A percentile compares a stretch with the other conserved stretches of the same genome.
phyloP scores from a whole-genome alignment of 2,888 invertebrate species.

The Pteria penguin region DNA sequence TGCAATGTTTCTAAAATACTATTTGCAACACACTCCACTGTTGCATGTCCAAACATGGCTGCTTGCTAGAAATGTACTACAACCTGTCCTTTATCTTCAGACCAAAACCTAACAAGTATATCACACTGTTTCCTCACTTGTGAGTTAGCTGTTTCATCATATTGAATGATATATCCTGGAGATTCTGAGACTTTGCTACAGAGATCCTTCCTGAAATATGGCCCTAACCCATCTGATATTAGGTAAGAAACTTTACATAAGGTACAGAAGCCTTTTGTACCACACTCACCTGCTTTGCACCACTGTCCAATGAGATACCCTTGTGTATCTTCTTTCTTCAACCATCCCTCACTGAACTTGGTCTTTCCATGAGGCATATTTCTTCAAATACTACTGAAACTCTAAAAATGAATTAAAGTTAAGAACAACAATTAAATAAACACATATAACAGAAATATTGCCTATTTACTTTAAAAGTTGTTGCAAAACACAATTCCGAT shows the following conservation, averaged over 20 bases:
- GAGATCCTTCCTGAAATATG: constrained; percentile 39
- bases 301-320: constrained; percentile 37
- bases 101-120: constrained; percentile 43
- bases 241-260: constrained; percentile 17
- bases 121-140: constrained; percentile 46
- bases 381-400: too few relatives aligned
- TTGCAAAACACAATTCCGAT: too few relatives aligned
- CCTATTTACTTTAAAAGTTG: too few relatives aligned
- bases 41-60: constrained; percentile 51
- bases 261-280: constrained; percentile 34
- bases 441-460: too few relatives aligned
- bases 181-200: constrained; percentile 6
- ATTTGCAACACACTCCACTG: constrained; percentile 35
- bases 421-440: too few relatives aligned
- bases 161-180: constrained; percentile 28
- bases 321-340: constrained; percentile 41
- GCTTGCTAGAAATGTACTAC: constrained; percentile 36
- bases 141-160: constrained; percentile 42
- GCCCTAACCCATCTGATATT: constrained; percentile 49
- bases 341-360: constrained; percentile 36
- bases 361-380: constrained; percentile 39
- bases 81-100: constrained; percentile 29
- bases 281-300: constrained; percentile 39
- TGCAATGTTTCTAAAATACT: constrained; percentile 35
- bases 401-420: too few relatives aligned